Conservation (phyloP, 1,140 invertebrate species). For the Pinna nobilis region DNA sequence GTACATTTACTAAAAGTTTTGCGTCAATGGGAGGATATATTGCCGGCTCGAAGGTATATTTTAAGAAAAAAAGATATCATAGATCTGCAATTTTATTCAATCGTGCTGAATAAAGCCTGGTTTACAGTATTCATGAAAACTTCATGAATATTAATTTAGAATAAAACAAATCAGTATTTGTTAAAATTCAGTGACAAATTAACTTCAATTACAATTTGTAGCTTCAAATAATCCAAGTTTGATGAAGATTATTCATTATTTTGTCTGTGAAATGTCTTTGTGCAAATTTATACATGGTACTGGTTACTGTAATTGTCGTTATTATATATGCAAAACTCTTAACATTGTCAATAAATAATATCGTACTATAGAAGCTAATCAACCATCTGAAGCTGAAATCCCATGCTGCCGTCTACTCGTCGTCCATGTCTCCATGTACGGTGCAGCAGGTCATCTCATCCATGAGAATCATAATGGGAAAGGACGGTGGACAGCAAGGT, state of each 20-base stretch:
- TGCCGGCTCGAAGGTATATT: slow-evolving; percentile 85
- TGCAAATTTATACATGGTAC: neutral
- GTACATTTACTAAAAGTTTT: slow-evolving; percentile 96
- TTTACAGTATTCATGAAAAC: too few relatives aligned
- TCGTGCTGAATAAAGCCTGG: too few relatives aligned
- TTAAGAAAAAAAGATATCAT: neutral
- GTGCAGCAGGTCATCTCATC: slow-evolving; percentile 92
- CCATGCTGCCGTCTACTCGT: slow-evolving; percentile 90
- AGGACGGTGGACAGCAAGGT: slow-evolving; percentile 85
- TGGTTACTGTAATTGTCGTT: too few relatives aligned
- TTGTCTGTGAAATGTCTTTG: neutral
- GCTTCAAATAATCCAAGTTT: neutral
- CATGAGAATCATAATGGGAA: slow-evolving; percentile 92
- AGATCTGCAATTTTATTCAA: neutral
- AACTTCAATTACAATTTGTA: neutral
- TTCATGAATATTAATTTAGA: too few relatives aligned
- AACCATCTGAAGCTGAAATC: slow-evolving; percentile 86
- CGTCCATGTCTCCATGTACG: slow-evolving; percentile 91
- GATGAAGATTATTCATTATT: neutral
- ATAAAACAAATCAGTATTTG: too few relatives aligned
- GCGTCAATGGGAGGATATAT: slow-evolving; percentile 97
- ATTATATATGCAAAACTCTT: neutral
- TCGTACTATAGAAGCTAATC: slow-evolving; percentile 82
- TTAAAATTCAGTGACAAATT: too few relatives aligned
- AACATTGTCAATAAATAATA: neutral